Conservation (phyloP, 2,797 vertebrate species). For the Anabas testudineus region DNA sequence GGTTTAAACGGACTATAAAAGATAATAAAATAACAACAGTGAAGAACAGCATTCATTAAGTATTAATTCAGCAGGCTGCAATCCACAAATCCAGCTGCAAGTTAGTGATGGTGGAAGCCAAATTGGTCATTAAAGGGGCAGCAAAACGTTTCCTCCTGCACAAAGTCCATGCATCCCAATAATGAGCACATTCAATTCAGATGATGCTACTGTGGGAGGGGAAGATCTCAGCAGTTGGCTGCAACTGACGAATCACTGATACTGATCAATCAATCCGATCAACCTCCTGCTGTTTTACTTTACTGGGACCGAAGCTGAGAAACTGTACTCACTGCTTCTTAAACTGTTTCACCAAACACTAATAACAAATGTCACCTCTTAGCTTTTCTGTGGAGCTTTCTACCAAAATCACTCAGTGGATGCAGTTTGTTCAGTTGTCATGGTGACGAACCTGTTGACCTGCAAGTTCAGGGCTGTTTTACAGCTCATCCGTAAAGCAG, state of each 20-base stretch:
- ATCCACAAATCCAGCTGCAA: constrained; percentile 20
- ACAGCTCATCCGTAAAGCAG: too few species aligned
- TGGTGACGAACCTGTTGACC: too few species aligned
- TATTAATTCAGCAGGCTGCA: constrained; percentile 14
- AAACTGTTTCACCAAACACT: background rate
- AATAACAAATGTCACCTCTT: too few species aligned
- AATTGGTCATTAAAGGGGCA: background rate
- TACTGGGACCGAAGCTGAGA: background rate
- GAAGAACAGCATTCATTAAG: constrained; percentile 24
- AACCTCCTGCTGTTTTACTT: background rate
- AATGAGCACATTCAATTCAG: background rate
- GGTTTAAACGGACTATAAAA: constrained; percentile 16
- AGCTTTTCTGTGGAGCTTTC: too few species aligned
- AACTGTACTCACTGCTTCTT: background rate
- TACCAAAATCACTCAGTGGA: too few species aligned
- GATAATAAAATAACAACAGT: constrained; percentile 30
- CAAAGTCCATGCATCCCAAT: background rate
- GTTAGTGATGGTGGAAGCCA: background rate
- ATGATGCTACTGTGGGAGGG: background rate
- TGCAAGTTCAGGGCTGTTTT: too few species aligned
- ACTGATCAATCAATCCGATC: background rate
- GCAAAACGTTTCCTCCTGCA: background rate
- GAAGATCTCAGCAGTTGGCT: background rate
- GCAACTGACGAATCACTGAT: background rate
- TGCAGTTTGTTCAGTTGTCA: too few species aligned